phyloP scores from a whole-genome alignment of 1,140 invertebrate genomes.

The Portunus trituberculatus region DNA sequence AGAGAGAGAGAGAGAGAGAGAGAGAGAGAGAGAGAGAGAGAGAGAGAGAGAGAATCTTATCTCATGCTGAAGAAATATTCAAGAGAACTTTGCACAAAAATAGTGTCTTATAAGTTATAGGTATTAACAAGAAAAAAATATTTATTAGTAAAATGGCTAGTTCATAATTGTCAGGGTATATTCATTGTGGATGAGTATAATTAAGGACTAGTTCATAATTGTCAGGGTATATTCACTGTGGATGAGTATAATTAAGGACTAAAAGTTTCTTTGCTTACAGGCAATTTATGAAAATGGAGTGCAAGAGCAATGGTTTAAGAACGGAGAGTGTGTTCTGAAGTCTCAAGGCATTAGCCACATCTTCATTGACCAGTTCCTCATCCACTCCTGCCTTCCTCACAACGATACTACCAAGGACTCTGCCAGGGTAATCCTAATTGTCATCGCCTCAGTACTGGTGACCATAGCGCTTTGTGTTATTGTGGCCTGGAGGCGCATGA shows the following conservation, averaged over 20 bases:
- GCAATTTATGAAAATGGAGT: conserved; percentile 42
- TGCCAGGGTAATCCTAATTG: conserved; percentile 14
- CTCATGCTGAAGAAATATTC: no score
- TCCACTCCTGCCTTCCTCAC: background rate
- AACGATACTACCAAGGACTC: background rate
- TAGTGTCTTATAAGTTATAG: no score
- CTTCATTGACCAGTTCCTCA: conserved; percentile 53
- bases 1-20: no score
- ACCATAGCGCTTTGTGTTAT: conserved; percentile 40
- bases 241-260: no score
- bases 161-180: no score
- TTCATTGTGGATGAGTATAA: no score
- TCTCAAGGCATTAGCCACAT: background rate
- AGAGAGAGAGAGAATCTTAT: no score
- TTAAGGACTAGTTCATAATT: no score
- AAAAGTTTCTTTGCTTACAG: background rate
- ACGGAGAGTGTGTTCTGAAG: conserved; percentile 33
- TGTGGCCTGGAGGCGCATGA: conserved; percentile 59
- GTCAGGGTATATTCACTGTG: no score
- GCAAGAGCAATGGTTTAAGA: conserved; percentile 51
- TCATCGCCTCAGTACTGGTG: conserved; percentile 35
- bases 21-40: no score
- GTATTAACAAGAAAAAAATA: no score
- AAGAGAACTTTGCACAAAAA: background rate
- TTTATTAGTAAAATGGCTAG: no score